Conservation (phyloP, 2,113 vertebrate species). For the Poicephalus gulielmi region DNA sequence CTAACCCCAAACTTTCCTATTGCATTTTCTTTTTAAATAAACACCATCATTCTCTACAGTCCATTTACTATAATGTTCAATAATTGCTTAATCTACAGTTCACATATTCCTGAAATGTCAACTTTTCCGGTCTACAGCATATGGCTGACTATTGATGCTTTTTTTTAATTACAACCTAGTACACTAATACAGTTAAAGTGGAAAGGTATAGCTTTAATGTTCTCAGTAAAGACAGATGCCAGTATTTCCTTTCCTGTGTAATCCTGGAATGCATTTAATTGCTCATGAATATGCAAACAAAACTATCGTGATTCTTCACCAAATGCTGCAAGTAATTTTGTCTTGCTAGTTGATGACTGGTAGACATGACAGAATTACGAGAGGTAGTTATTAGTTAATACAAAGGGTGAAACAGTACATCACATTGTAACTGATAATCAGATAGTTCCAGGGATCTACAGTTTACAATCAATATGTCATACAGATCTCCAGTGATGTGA, state of each 20-base stretch:
- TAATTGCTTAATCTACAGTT: background rate
- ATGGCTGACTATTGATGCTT: background rate
- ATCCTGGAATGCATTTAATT: constrained; percentile 23
- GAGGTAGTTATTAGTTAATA: constrained; percentile 19
- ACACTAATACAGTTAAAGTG: background rate
- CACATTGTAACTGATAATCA: constrained; percentile 46
- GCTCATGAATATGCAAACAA: constrained; percentile 59
- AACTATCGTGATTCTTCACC: constrained; percentile 33
- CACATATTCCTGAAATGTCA: background rate
- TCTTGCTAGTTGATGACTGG: background rate
- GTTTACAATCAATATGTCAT: constrained; percentile 38
- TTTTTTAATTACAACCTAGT: background rate
- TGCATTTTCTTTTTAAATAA: background rate
- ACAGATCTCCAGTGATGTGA: constrained; percentile 25
- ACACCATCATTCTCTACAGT: background rate
- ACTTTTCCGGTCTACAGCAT: background rate
- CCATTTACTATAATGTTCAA: background rate
- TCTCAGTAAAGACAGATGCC: constrained; percentile 18
- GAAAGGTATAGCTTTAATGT: constrained; percentile 39
- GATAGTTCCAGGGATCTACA: constrained; percentile 29
- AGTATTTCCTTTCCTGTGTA: background rate
- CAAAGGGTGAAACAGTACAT: constrained; percentile 53
- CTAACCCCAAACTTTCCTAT: background rate
- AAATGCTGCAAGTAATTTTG: constrained; percentile 44
- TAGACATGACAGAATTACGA: constrained; percentile 13